Evolutionary conservation across 1,140 invertebrate species (phyloP), one percentile per base, ranked within the genome.

Genomic region (Sarcophaga bullata): DNA sequence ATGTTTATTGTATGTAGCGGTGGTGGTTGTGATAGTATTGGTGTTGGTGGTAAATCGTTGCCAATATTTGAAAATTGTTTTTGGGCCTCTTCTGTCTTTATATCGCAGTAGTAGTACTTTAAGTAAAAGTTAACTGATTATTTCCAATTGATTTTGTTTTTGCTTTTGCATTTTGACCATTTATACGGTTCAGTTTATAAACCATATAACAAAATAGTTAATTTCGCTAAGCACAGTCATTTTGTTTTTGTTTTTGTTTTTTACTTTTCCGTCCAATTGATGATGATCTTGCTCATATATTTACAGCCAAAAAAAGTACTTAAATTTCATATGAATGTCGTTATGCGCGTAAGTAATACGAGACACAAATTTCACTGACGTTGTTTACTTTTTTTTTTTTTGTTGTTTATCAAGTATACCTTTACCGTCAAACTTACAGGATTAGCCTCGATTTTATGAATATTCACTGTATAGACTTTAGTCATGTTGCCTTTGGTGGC

Each of bases 391-490:
- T 15, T 58, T 58, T 58, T 58, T n/a, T n/a, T n/a, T 58, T 58
- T n/a, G n/a, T n/a, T 58, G 54, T 58, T 58, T 58, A 58, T 58
- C 52, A 58, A 58, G 52, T 15, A n/a, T n/a, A n/a, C n/a, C n/a
- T 58, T 58, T 58, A 13, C 7, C 10, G 15, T n/a, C 54, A 58
- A 58, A 58, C 13, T 58, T n/a, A 58, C 13, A 58, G 54, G 54
- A 58, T 58, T 58, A 58, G 54, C 54, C 54, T 58, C 25, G 54
- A 58, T 58, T 58, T 58, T 58, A 58, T 58, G 54, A 58, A 58
- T 58, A 58, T 58, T 58, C 54, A 58, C 54, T 58, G 13, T 15
- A n/a, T n/a, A n/a, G 54, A 3, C n/a, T 37, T 37, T 37, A 4
- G 25, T 37, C n/a, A n/a, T n/a, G n/a, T n/a, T n/a, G n/a, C n/a